Evolutionary conservation across 2,113 vertebrate genomes (phyloP).

Genomic region (Anarhynchus alexandrinus): DNA sequence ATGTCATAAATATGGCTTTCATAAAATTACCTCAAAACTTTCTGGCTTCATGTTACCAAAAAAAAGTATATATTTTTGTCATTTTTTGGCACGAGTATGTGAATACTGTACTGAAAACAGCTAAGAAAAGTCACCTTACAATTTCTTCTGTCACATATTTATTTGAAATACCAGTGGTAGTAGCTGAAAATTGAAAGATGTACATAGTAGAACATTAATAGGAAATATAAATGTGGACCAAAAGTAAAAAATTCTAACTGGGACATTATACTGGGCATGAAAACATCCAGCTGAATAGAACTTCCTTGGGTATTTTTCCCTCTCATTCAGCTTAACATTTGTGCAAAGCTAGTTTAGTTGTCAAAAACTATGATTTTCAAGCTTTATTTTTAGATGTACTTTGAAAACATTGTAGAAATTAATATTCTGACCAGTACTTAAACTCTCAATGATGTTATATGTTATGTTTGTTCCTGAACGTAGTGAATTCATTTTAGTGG

Average conservation of each 20-base stretch:
- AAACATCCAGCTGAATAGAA: background rate
- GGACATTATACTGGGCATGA: background rate
- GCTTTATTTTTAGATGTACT: background rate
- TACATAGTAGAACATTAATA: background rate
- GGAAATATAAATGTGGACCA: background rate
- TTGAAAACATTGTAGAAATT: background rate
- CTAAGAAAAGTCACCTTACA: background rate
- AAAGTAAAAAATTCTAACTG: background rate
- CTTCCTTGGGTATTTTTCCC: background rate
- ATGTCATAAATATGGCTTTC: background rate
- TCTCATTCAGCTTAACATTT: background rate
- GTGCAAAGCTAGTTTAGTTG: background rate
- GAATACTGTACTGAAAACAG: background rate
- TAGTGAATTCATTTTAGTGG: background rate
- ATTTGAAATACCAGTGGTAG: background rate
- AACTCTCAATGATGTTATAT: background rate
- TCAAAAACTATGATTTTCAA: background rate
- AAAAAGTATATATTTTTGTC: background rate
- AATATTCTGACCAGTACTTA: background rate
- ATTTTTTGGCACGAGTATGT: background rate
- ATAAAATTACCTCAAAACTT: background rate
- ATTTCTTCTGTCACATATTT: background rate
- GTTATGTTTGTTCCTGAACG: background rate
- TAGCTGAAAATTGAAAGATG: background rate
- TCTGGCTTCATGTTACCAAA: background rate